Evolutionary conservation across 1,140 invertebrate species (phyloP).

Genomic region (Coboldia fuscipes): DNA sequence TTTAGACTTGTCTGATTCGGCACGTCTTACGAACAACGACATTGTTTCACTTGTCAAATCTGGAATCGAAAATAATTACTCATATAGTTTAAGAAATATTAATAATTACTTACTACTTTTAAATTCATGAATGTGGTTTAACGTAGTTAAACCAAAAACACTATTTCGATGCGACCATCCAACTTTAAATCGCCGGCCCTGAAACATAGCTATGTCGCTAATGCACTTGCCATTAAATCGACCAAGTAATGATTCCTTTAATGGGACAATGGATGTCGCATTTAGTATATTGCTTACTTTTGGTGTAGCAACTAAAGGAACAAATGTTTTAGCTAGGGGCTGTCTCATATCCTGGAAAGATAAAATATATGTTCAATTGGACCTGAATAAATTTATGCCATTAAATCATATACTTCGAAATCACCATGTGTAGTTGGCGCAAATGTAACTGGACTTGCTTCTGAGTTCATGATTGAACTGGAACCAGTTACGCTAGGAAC

Average conservation of each 20-base stretch:
- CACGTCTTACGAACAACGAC: background rate
- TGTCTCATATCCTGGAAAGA: too few species aligned
- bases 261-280: conserved; percentile 22
- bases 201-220: conserved; percentile 38
- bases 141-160: conserved; percentile 26
- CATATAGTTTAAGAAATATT: too few species aligned
- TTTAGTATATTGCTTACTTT: conserved; percentile 20
- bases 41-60: too few species aligned
- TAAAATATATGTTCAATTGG: too few species aligned
- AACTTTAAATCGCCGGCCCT: conserved; percentile 44
- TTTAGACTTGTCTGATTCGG: background rate
- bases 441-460: conserved; percentile 2
- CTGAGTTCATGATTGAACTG: background rate
- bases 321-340: too few species aligned
- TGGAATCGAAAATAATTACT: too few species aligned
- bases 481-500: background rate
- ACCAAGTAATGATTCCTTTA: conserved; percentile 22
- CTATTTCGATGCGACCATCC: conserved; percentile 51
- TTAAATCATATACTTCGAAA: too few species aligned
- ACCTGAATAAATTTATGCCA: too few species aligned
- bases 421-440: too few species aligned
- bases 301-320: conserved; percentile 13
- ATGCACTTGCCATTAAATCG: conserved; percentile 28
- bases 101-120: too few species aligned
- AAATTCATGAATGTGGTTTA: conserved; percentile 8